These are phyloP conservation scores for Lerema accius DNA, from an alignment of 1,140 invertebrate genomes.

Conservation along the genomic window DNA sequence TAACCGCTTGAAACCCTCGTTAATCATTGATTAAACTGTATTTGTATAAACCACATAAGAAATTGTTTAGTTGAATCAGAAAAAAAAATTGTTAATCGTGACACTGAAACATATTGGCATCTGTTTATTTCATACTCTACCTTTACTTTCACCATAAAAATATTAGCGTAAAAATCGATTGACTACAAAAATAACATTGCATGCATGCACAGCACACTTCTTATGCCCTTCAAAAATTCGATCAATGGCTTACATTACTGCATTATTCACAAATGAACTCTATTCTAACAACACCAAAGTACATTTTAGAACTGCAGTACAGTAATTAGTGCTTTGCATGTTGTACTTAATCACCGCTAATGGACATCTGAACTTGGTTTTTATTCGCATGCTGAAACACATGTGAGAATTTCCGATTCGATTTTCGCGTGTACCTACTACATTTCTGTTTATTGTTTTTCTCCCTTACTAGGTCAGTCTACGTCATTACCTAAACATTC, in stretches of 20 bases:
- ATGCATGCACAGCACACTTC: not conserved
- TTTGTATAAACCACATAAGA: too few relatives aligned
- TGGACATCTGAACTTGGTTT: constrained; percentile 32
- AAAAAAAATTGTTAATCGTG: too few relatives aligned
- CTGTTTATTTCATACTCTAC: too few relatives aligned
- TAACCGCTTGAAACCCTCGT: too few relatives aligned
- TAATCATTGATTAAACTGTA: too few relatives aligned
- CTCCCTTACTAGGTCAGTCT: not conserved
- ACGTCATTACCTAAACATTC: too few relatives aligned
- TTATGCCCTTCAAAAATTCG: constrained; percentile 9
- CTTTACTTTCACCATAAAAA: too few relatives aligned
- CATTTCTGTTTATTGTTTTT: not conserved
- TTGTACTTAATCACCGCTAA: constrained; percentile 35
- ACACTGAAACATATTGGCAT: too few relatives aligned
- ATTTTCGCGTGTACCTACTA: constrained; percentile 18
- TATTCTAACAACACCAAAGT: not conserved
- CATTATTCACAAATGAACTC: not conserved
- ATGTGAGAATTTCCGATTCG: constrained; percentile 28
- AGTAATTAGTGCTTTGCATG: constrained; percentile 41
- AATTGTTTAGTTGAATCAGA: too few relatives aligned
- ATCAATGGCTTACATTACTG: constrained; percentile 11
- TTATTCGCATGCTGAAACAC: constrained; percentile 21
- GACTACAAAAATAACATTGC: too few relatives aligned
- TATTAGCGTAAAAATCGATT: too few relatives aligned
- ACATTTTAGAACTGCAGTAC: not conserved